phyloP scores from a whole-genome alignment of 2,888 invertebrate species.

The Andrena bucephala region DNA sequence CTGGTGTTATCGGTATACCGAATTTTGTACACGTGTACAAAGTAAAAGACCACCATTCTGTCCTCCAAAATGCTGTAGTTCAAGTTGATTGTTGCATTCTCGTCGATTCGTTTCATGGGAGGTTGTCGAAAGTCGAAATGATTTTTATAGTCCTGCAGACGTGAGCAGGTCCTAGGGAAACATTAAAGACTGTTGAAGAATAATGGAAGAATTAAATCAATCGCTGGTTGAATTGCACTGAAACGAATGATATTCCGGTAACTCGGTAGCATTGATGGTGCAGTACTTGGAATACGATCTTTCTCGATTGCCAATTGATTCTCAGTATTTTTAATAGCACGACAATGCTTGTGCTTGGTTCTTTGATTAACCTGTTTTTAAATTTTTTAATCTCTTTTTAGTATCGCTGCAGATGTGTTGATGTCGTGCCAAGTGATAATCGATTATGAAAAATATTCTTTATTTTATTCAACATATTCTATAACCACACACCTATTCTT shows the following conservation, averaged over 20 bases:
- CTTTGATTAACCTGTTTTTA: too few relatives aligned
- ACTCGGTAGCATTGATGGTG: too few relatives aligned
- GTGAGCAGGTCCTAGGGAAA: conserved; percentile 64
- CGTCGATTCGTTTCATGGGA: conserved; percentile 32
- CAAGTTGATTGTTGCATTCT: conserved; percentile 69
- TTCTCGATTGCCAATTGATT: too few relatives aligned
- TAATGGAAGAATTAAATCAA: not conserved
- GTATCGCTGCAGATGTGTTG: too few relatives aligned
- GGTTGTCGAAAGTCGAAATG: conserved; percentile 41
- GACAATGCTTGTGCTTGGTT: too few relatives aligned
- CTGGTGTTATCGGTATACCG: conserved; percentile 80
- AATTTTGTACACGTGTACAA: conserved; percentile 81
- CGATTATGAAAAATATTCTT: not conserved
- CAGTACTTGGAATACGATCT: too few relatives aligned
- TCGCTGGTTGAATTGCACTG: not conserved
- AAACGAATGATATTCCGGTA: too few relatives aligned
- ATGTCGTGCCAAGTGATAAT: not conserved
- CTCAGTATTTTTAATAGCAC: too few relatives aligned
- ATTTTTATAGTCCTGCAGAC: conserved; percentile 52
- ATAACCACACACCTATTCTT: conserved; percentile 72
- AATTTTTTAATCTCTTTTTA: too few relatives aligned
- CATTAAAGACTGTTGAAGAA: not conserved
- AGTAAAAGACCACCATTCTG: conserved; percentile 76
- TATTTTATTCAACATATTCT: not conserved
- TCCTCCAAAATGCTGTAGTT: conserved; percentile 72